A percentile compares a stretch with the other conserved stretches of the same genome.
These are phyloP conservation scores for Drosophila buzzatii DNA, from an alignment of 2,888 invertebrate genomes.

Conservation along the genomic window DNA sequence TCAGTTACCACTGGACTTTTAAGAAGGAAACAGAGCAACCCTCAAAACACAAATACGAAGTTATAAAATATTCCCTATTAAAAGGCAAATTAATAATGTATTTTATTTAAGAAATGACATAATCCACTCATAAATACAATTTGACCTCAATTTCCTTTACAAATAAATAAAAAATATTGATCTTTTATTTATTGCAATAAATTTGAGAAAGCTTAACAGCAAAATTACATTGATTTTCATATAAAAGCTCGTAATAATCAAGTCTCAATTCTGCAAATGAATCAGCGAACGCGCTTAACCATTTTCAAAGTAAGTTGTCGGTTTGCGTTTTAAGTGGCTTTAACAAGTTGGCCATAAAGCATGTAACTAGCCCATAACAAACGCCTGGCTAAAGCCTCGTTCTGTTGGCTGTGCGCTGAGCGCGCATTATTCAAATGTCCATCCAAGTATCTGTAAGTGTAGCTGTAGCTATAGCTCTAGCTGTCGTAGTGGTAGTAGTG, in stretches of 20 bases:
- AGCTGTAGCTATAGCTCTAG: constrained; percentile 22
- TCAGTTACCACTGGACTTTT: no score
- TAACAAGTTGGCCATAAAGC: constrained; percentile 39
- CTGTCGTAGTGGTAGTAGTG: constrained; percentile 14
- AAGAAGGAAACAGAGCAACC: no score
- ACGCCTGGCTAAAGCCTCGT: constrained; percentile 27
- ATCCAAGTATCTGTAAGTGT: constrained; percentile 58
- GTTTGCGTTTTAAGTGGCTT: constrained; percentile 22
- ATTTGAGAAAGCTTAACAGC: not conserved
- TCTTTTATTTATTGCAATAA: not conserved
- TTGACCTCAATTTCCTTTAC: not conserved
- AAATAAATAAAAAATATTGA: not conserved
- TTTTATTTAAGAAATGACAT: no score
- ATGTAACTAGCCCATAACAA: constrained; percentile 32
- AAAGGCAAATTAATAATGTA: no score
- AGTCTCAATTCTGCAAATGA: constrained; percentile 4
- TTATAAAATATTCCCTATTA: no score
- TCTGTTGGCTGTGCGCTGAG: constrained; percentile 27
- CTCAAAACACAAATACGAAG: no score
- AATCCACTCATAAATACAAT: no score
- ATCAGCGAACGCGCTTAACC: constrained; percentile 13
- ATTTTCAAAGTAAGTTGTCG: constrained; percentile 38
- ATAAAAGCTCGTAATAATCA: not conserved
- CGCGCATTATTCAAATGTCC: constrained; percentile 77
- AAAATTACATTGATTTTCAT: not conserved